These are phyloP conservation scores for Pentalonia nigronervosa DNA, from an alignment of 1,140 invertebrate species.

Conservation along the genomic window DNA sequence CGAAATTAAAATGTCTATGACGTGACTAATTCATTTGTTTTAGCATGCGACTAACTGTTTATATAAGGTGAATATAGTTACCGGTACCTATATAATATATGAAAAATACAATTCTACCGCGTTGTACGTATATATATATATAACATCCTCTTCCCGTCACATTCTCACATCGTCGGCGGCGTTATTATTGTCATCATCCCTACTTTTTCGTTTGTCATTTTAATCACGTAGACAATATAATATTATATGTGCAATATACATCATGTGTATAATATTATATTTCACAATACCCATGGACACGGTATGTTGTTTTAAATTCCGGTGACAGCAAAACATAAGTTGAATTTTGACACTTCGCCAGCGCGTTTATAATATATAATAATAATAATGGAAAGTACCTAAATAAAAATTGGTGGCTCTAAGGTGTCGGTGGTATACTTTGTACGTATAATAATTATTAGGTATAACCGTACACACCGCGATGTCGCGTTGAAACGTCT, in stretches of 20 bases:
- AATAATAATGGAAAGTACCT: neutral
- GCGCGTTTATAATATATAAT: neutral
- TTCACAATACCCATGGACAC: constrained; percentile 31
- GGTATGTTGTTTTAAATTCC: constrained; percentile 24
- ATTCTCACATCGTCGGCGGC: neutral
- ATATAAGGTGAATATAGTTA: neutral
- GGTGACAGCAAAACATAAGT: neutral
- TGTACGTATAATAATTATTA: neutral
- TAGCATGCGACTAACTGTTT: neutral
- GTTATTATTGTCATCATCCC: constrained; percentile 30
- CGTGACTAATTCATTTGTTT: neutral
- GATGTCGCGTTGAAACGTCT: neutral
- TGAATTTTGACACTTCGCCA: constrained; percentile 44
- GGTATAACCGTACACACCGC: neutral
- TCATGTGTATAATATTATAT: neutral
- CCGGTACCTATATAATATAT: neutral
- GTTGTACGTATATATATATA: neutral
- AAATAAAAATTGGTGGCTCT: neutral
- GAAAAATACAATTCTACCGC: neutral
- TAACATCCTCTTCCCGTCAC: constrained; percentile 39
- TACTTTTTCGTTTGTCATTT: neutral
- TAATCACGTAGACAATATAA: constrained; percentile 35
- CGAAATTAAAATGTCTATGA: neutral
- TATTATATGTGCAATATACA: neutral
- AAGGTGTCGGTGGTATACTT: neutral